Evolutionary conservation across 2,888 invertebrate species (phyloP).

Genomic region (Drosophila picticornis): DNA sequence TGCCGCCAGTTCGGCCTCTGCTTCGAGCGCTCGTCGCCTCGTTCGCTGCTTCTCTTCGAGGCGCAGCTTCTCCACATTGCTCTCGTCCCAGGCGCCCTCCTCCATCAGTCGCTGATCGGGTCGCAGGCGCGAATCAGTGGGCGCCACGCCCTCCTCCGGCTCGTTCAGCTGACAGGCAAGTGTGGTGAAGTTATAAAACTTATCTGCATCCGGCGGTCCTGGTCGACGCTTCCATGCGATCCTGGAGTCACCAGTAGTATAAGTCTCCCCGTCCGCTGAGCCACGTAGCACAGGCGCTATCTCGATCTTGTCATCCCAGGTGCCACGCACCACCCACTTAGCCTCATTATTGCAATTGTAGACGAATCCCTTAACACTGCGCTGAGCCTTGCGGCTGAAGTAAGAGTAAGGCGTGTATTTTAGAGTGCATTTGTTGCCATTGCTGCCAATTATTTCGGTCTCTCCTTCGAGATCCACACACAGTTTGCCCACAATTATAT

Average conservation of each 20-base stretch:
- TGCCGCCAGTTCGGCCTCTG: conserved; percentile 90
- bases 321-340: conserved; percentile 92
- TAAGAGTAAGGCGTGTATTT: conserved; percentile 99
- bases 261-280: conserved; percentile 91
- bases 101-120: conserved; percentile 99
- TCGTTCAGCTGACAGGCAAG: conserved; percentile 99
- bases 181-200: conserved; percentile 97
- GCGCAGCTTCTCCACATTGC: conserved; percentile 93
- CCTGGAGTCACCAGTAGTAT: conserved; percentile 95
- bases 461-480: conserved; percentile 99
- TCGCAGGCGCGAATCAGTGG: conserved; percentile 95
- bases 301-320: conserved; percentile 98
- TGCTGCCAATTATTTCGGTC: conserved; percentile 96
- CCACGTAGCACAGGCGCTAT: conserved; percentile 94
- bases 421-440: conserved; percentile 97
- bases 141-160: conserved; percentile 95
- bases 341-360: conserved; percentile 90
- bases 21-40: conserved; percentile 91
- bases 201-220: conserved; percentile 89
- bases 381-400: conserved; percentile 97
- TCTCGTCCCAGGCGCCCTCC: conserved; percentile 95
- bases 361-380: conserved; percentile 94
- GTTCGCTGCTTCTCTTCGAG: conserved; percentile 98
- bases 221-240: conserved; percentile 94
- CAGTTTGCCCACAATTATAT: conserved; percentile 99